Evolutionary conservation across 2,888 invertebrate species (phyloP).

Genomic region (Tachina lurida): DNA sequence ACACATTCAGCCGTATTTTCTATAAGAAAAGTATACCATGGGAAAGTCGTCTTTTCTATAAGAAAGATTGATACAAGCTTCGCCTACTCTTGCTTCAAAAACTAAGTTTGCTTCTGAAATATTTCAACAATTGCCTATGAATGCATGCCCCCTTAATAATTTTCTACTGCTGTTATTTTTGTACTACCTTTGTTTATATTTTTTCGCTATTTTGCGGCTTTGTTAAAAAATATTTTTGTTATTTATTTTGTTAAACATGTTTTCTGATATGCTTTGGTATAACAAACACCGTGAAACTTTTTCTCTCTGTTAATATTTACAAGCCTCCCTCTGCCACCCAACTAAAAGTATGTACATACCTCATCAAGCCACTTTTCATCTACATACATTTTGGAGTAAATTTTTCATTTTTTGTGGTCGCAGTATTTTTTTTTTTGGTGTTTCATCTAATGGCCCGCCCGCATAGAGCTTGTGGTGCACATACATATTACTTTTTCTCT

Average conservation of each 20-base stretch:
- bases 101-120: too few relatives aligned
- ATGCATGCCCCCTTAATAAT: constrained; percentile 2
- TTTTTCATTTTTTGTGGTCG: constrained; percentile 49
- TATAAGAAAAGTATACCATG: not conserved
- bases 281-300: constrained; percentile 50
- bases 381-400: constrained; percentile 15
- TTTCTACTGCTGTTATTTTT: not conserved
- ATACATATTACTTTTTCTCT: constrained; percentile 23
- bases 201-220: constrained; percentile 63
- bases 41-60: not conserved
- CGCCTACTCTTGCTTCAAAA: too few relatives aligned
- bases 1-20: too few relatives aligned
- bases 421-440: constrained; percentile 8
- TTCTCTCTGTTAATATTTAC: not conserved
- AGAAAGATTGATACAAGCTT: too few relatives aligned
- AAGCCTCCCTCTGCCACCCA: constrained; percentile 9
- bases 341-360: not conserved
- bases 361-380: not conserved
- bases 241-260: constrained; percentile 70
- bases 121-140: too few relatives aligned
- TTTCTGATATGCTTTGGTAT: constrained; percentile 63
- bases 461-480: constrained; percentile 58
- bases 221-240: constrained; percentile 53
- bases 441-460: constrained; percentile 67
- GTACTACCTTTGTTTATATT: constrained; percentile 15